A percentile compares a stretch with the other conserved stretches of the same genome.
Conservation (phyloP, 2,888 invertebrate genomes). For the Chymomyza amoena region DNA sequence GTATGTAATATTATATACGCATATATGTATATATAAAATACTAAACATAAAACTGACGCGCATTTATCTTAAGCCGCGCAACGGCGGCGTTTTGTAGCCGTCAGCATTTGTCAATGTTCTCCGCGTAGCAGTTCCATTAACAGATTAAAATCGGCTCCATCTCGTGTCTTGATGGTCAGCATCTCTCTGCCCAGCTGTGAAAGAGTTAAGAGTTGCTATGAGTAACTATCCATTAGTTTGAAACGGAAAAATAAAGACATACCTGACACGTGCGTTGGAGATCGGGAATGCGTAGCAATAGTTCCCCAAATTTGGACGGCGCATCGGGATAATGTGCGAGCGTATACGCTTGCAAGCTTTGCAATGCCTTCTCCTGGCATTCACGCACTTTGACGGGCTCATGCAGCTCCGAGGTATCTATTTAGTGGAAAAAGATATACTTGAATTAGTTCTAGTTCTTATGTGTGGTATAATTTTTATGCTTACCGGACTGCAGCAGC, state of each 20-base stretch:
- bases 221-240: no score
- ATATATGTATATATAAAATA: constrained; percentile 51
- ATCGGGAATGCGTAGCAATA: constrained; percentile 95
- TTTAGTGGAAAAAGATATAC: neutral
- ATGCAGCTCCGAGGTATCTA: constrained; percentile 94
- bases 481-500: constrained; percentile 91
- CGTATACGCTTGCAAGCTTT: constrained; percentile 95
- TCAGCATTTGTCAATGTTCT: constrained; percentile 85
- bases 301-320: constrained; percentile 96
- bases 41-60: constrained; percentile 58
- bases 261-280: constrained; percentile 96
- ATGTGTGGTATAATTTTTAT: neutral
- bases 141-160: constrained; percentile 95
- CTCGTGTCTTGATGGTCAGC: constrained; percentile 91
- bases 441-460: neutral
- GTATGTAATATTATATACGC: neutral
- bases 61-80: constrained; percentile 18
- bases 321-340: constrained; percentile 92
- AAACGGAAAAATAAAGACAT: constrained; percentile 36
- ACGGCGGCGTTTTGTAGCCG: constrained; percentile 21
- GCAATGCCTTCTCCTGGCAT: constrained; percentile 95
- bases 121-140: constrained; percentile 96
- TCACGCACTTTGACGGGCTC: constrained; percentile 96
- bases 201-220: neutral
- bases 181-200: constrained; percentile 94